Percentiles rank a stretch among this genome's conserved stretches.
Evolutionary conservation across 2,888 invertebrate species (phyloP).

Genomic region (Cheilosia vernalis): DNA sequence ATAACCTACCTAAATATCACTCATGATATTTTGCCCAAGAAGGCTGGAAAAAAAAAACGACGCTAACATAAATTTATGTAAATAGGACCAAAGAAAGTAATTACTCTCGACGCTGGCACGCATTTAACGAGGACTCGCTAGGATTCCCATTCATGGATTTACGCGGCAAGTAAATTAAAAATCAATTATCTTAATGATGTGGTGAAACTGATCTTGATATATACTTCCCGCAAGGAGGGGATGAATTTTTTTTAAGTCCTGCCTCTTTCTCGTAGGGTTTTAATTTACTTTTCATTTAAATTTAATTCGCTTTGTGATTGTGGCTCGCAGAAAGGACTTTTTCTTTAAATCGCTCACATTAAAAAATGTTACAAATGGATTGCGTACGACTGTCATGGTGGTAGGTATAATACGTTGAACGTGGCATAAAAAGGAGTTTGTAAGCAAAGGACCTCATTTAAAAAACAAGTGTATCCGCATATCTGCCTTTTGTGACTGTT

Average conservation of each 20-base stretch:
- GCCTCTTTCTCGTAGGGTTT: background rate
- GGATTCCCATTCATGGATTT: conserved; percentile 36
- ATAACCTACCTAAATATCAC: conserved; percentile 35
- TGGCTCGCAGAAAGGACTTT: background rate
- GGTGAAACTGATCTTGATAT: conserved; percentile 41
- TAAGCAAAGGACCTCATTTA: background rate
- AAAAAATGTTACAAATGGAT: background rate
- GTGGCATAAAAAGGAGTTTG: background rate
- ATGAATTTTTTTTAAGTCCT: conserved; percentile 1
- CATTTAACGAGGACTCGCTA: conserved; percentile 47
- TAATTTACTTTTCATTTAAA: conserved; percentile 44
- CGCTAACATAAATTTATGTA: conserved; percentile 13
- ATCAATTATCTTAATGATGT: conserved; percentile 68
- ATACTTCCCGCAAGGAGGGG: conserved; percentile 28
- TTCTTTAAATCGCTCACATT: background rate
- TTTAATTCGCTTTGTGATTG: conserved; percentile 33
- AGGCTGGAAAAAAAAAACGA: background rate
- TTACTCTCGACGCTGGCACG: conserved; percentile 31
- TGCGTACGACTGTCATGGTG: background rate
- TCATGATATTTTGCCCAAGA: background rate
- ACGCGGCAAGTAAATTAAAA: conserved; percentile 60
- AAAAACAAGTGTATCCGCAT: background rate
- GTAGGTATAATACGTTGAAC: background rate
- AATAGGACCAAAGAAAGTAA: conserved; percentile 43
- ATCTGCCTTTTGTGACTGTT: no score